phyloP scores from a whole-genome alignment of 2,113 vertebrate genomes.

The Arenaria interpres region DNA sequence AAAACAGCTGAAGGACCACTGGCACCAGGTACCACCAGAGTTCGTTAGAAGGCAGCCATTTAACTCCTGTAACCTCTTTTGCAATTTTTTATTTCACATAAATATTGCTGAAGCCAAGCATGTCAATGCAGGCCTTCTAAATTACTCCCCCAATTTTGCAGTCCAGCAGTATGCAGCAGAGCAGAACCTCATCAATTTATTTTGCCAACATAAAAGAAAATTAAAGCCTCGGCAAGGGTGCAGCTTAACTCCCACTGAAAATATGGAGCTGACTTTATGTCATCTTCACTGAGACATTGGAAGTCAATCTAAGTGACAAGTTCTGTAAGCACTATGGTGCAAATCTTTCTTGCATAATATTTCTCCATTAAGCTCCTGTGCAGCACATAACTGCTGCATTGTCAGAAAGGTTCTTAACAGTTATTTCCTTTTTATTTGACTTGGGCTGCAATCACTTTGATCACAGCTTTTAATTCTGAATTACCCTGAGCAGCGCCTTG shows the following conservation, averaged over 20 bases:
- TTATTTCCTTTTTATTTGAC: neutral
- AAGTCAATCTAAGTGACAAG: neutral
- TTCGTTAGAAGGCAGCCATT: neutral
- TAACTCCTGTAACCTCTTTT: neutral
- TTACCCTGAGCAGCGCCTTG: neutral
- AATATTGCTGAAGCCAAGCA: neutral
- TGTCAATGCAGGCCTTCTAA: neutral
- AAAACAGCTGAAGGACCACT: neutral
- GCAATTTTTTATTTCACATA: neutral
- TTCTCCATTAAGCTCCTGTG: neutral
- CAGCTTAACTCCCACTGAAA: neutral
- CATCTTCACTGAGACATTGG: neutral
- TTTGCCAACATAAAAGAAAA: neutral
- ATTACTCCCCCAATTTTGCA: neutral
- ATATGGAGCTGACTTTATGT: neutral
- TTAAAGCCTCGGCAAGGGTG: neutral
- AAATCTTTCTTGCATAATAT: neutral
- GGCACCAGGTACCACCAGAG: neutral
- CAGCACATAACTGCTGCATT: neutral
- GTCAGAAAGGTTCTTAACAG: neutral
- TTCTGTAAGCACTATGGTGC: neutral
- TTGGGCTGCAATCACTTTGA: neutral
- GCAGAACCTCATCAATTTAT: neutral
- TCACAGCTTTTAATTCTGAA: rapidly evolving
- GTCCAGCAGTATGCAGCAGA: neutral